Evolutionary conservation across 2,797 vertebrate genomes (phyloP), one percentile per base, ranked within the genome.

Genomic region (Sebastes iracundus): DNA sequence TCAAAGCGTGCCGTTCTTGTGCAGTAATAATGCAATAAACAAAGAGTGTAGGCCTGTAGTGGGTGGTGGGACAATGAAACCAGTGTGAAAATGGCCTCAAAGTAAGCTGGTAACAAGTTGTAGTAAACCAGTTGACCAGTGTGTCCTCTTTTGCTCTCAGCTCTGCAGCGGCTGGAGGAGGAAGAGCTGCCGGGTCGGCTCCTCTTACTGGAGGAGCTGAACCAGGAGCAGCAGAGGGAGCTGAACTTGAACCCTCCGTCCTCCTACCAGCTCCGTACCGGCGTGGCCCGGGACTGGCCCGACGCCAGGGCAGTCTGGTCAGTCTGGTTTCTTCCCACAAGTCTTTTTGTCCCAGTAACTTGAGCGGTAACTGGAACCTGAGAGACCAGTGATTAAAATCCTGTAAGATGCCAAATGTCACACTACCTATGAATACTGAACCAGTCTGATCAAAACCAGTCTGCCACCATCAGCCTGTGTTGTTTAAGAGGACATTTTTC

Each of bases 281-380:
- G 90, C 1, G 60, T 82, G 58, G 86, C 83, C 1, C 88, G 90
- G 6, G 90, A 91, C 79, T 91, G 88, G 90, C 90, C 90, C 1
- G 88, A 91, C 0, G 77, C 81, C n/a, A 42, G 90, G 25, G 90
- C 88, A 0, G 66, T 87, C 30, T 91, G 90, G 90, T 91, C 60
- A 82, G 35, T 84, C 12, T 32, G 30, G 23, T 38, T 73, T 63
- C 6, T 35, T 28, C n/a, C 1, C 20, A 27, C 8, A 10, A 28
- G 27, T 18, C 20, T 18, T 49, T 61, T 42, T 42, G 23, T 49
- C 5, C 33, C 7, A 46, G 23, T 62, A 22, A 35, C 20, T 33
- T 7, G 28, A 20, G 20, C 18, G 14, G 20, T 33, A 32, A 32
- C 18, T 32, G 32, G 60, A 11, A 25, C 16, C 64, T 28, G 25